These are phyloP conservation scores for Prionace glauca DNA, from an alignment of 2,797 vertebrate genomes.

Conservation along the genomic window DNA sequence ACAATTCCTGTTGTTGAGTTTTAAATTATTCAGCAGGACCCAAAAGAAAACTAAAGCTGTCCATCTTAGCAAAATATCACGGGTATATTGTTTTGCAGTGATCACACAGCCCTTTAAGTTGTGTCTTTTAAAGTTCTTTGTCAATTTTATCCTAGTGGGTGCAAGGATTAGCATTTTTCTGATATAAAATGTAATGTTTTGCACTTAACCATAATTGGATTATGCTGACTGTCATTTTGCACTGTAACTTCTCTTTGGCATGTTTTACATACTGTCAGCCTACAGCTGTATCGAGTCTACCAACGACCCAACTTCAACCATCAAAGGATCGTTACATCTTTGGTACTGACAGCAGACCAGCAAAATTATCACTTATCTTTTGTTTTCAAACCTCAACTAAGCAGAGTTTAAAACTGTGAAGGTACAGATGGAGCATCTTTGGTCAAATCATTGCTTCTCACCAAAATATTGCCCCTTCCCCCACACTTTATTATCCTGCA, in stretches of 20 bases:
- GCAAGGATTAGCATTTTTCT: neutral
- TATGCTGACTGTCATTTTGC: neutral
- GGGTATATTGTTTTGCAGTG: neutral
- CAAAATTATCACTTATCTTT: slow-evolving; percentile 2
- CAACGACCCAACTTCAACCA: too few species aligned
- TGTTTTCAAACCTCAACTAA: neutral
- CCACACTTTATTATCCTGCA: neutral
- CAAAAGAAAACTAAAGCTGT: neutral
- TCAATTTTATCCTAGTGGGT: neutral
- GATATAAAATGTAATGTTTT: neutral
- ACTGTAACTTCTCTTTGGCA: neutral
- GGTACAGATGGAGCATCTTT: neutral
- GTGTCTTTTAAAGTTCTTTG: neutral
- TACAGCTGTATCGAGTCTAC: neutral
- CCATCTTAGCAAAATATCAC: neutral
- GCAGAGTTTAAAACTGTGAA: neutral
- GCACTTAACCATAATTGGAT: neutral
- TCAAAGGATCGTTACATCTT: neutral
- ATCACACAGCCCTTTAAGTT: neutral
- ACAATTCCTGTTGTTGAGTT: slow-evolving; percentile 39
- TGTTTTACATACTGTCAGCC: neutral
- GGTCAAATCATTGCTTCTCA: neutral
- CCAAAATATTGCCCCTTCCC: neutral
- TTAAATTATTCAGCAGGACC: slow-evolving; percentile 40
- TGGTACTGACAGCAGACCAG: neutral